Conservation (phyloP, 2,113 vertebrate genomes). For the Silurus meridionalis region DNA sequence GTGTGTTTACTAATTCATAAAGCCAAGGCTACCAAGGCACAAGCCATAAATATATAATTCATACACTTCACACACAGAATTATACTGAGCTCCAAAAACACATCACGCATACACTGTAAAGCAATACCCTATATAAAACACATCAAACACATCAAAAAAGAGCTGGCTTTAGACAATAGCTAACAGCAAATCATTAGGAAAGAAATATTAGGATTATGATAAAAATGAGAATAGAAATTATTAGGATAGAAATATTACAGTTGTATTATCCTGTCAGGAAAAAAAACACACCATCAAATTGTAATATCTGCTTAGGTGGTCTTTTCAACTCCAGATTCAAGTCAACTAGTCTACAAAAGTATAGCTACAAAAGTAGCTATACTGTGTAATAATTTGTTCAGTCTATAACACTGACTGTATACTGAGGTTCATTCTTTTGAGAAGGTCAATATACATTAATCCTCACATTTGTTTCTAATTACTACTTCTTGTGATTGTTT, state of each 20-base stretch:
- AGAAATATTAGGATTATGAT: too few relatives aligned
- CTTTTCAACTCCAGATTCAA: not conserved
- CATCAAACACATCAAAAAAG: too few relatives aligned
- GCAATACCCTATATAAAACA: not conserved
- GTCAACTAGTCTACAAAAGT: not conserved
- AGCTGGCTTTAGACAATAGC: not conserved
- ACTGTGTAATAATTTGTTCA: not conserved
- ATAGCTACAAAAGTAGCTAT: too few relatives aligned
- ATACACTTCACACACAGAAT: not conserved
- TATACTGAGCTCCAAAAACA: not conserved
- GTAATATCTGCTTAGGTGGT: not conserved
- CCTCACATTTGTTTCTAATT: not conserved
- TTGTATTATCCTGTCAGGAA: not conserved
- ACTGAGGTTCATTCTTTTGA: not conserved
- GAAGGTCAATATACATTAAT: not conserved
- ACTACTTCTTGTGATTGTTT: too few relatives aligned
- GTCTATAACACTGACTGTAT: not conserved
- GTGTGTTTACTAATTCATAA: conserved; percentile 27
- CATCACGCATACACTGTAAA: not conserved
- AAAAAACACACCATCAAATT: not conserved
- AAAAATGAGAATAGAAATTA: too few relatives aligned
- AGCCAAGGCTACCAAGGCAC: not conserved
- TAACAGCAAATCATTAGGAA: too few relatives aligned
- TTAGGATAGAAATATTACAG: too few relatives aligned
- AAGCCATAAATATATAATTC: not conserved